Base-by-base conservation (phyloP, 2,113 vertebrate genomes). In the Aegithalos caudatus region DNA sequence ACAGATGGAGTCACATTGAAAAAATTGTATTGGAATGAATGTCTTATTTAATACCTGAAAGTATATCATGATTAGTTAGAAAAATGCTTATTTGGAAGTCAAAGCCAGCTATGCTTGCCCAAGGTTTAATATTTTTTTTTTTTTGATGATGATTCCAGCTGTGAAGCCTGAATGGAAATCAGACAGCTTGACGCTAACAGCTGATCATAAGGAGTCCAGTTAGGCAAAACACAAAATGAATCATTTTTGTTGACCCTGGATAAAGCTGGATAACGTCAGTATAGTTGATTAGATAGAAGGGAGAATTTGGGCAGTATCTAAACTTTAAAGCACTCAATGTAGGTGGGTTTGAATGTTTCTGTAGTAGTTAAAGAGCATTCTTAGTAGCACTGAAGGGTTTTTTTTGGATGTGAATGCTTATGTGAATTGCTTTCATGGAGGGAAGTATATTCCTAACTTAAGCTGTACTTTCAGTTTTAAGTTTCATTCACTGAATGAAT, bases 121-220 rank as follows among this genome's bases (percentile, higher is more conserved):
- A 74, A 80, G 64, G 77, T 79, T 87, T 91, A 73, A 90, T 91
- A 56, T 67, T 92, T 44, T 40, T 51, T 66, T 73, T 71, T 80
- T 76, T 74, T 67, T 44, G 9, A 23, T 94, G 79, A 44, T 94
- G 40, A 79, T 84, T 94, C 61, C 77, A 96, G 66, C 88, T 96
- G 81, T 86, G 92, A 86, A 94, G 37, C 16, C 60, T 92, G 54
- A 94, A 73, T 97, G 81, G 88, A 93, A 95, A 93, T 95, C 40
- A 73, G 79, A 8, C 62, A 77, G 88, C 54, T 91, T 91, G 44
- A 62, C 67, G 57, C 35, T 82, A 51, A 81, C 92, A 93, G 80
- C 92, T 92, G 79, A 76, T 95, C 73, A 25, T 40, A 67, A 84
- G 74, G 38, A 40, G 88, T 61, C 71, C 54, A 58, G 71, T 92